Evolutionary conservation across 2,113 vertebrate species (phyloP).

Genomic region (Macroglossus sobrinus): DNA sequence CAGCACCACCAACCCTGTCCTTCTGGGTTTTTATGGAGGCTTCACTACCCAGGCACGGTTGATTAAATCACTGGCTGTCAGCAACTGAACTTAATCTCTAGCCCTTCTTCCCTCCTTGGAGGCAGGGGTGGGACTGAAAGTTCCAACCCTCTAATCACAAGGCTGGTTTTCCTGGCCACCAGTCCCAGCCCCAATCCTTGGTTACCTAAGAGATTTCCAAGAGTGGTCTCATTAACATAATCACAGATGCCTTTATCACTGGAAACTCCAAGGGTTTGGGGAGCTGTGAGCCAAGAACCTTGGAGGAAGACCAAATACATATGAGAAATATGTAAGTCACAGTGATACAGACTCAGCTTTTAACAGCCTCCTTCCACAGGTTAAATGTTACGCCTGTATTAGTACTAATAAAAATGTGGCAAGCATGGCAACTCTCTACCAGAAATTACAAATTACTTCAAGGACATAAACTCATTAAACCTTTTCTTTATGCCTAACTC

Average conservation of each 20-base stretch:
- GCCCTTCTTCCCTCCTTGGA: neutral
- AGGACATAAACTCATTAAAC: neutral
- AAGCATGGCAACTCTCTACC: neutral
- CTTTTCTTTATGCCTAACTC: neutral
- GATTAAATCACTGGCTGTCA: neutral
- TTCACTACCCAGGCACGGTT: neutral
- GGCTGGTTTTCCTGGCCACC: neutral
- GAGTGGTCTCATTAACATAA: neutral
- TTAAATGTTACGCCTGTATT: neutral
- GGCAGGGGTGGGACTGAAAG: neutral
- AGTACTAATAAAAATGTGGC: neutral
- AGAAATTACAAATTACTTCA: neutral
- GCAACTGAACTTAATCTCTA: neutral
- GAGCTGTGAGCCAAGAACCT: neutral
- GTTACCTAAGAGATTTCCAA: neutral
- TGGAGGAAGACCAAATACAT: neutral
- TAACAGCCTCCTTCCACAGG: neutral
- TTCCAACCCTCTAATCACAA: neutral
- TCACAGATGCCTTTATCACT: neutral
- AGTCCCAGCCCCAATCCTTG: fast-evolving
- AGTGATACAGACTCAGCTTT: neutral
- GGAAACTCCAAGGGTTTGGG: neutral
- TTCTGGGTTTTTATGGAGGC: neutral
- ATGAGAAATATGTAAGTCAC: neutral
- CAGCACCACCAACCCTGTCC: neutral